Percentiles rank a stretch among this genome's conserved stretches.
Evolutionary conservation across 2,888 invertebrate species (phyloP).

Genomic region (Amorpha juglandis): DNA sequence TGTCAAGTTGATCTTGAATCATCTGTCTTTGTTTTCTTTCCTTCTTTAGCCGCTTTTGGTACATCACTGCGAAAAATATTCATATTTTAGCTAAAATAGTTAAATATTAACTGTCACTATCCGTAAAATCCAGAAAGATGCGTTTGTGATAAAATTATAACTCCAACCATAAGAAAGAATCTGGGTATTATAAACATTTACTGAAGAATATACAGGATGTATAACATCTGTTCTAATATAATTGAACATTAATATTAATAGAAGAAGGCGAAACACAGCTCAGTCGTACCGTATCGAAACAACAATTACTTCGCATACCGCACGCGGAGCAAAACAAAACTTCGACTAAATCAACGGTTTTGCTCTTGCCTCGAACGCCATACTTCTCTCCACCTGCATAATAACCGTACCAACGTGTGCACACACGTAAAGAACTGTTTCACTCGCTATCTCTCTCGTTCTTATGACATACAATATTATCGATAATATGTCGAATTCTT

Average conservation of each 20-base stretch:
- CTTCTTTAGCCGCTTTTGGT: slow-evolving; percentile 95
- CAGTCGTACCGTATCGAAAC: slow-evolving; percentile 64
- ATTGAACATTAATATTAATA: slow-evolving; percentile 51
- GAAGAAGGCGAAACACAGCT: slow-evolving; percentile 45
- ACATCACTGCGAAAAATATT: slow-evolving; percentile 86
- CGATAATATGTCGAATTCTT: slow-evolving; percentile 33
- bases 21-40: slow-evolving; percentile 92
- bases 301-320: slow-evolving; percentile 66
- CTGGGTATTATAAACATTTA: slow-evolving; percentile 30
- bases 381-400: slow-evolving; percentile 46
- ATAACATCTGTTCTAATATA: slow-evolving; percentile 39
- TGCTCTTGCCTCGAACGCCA: slow-evolving; percentile 59
- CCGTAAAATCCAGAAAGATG: slow-evolving; percentile 17
- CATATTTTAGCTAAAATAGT: slow-evolving; percentile 18
- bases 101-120: neutral
- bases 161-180: slow-evolving; percentile 29
- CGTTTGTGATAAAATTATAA: slow-evolving; percentile 27
- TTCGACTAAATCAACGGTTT: slow-evolving; percentile 64
- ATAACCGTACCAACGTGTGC: slow-evolving; percentile 18
- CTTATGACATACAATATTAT: slow-evolving; percentile 50
- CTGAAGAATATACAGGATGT: slow-evolving; percentile 31
- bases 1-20: slow-evolving; percentile 93
- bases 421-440: slow-evolving; percentile 1
- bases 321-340: slow-evolving; percentile 66
- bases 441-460: slow-evolving; percentile 39